These are phyloP conservation scores for Mus musculus DNA, from an alignment of 2,113 vertebrate genomes.

Conservation along the genomic window GRCm39 chr11:61969001-61969500, in stretches of 20 bases:
- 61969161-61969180: not conserved
- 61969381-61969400: not conserved
- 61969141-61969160: not conserved
- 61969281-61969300: conserved; percentile 1
- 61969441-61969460: not conserved
- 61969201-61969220: not conserved
- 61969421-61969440: not conserved
- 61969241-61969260: conserved; percentile 23
- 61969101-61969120: not conserved
- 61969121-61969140: not conserved
- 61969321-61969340: not conserved
- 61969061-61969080: not conserved
- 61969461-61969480: not conserved
- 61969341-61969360: not conserved
- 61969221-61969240: not conserved
- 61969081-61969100: not conserved
- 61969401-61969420: not conserved
- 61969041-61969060: not conserved
- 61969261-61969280: not conserved
- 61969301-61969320: not conserved
- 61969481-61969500: no score
- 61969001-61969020: not conserved
- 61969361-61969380: not conserved
- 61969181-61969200: not conserved
- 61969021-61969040: not conserved